Evolutionary conservation across 2,797 vertebrate genomes (phyloP).

Genomic region (Betta splendens): DNA sequence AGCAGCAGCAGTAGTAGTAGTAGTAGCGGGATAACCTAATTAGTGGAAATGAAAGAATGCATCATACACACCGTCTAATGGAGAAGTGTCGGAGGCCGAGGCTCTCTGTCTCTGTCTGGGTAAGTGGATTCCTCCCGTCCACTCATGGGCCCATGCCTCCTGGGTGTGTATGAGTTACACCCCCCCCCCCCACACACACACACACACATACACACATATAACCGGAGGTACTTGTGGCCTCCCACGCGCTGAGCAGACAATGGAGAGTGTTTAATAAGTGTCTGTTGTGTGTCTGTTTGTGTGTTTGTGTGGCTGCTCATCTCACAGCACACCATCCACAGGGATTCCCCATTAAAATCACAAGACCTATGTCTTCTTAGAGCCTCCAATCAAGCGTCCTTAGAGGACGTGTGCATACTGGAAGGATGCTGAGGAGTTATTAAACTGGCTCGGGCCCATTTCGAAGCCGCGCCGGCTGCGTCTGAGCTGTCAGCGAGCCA

Average conservation of each 20-base stretch:
- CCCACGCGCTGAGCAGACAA: slow-evolving; percentile 16
- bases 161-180: slow-evolving; percentile 22
- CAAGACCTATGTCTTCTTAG: slow-evolving; percentile 12
- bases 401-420: background rate
- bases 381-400: slow-evolving; percentile 16
- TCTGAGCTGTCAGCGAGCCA: background rate
- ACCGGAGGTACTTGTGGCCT: slow-evolving; percentile 12
- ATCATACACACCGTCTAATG: slow-evolving; percentile 58
- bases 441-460: background rate
- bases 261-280: slow-evolving; percentile 18
- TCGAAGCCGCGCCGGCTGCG: background rate
- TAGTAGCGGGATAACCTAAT: slow-evolving; percentile 58
- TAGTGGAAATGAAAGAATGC: slow-evolving; percentile 77
- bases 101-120: slow-evolving; percentile 55
- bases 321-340: background rate
- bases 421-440: slow-evolving; percentile 3
- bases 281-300: slow-evolving; percentile 6
- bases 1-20: slow-evolving; percentile 5
- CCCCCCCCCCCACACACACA: background rate
- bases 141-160: slow-evolving; percentile 30
- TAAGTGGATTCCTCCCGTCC: slow-evolving; percentile 68
- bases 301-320: slow-evolving; percentile 1
- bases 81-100: slow-evolving; percentile 2
- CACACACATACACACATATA: slow-evolving; percentile 1
- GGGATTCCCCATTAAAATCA: slow-evolving; percentile 18